These are phyloP conservation scores for Erpobdella octoculata DNA, from an alignment of 2,888 invertebrate species.

Conservation along the genomic window DNA sequence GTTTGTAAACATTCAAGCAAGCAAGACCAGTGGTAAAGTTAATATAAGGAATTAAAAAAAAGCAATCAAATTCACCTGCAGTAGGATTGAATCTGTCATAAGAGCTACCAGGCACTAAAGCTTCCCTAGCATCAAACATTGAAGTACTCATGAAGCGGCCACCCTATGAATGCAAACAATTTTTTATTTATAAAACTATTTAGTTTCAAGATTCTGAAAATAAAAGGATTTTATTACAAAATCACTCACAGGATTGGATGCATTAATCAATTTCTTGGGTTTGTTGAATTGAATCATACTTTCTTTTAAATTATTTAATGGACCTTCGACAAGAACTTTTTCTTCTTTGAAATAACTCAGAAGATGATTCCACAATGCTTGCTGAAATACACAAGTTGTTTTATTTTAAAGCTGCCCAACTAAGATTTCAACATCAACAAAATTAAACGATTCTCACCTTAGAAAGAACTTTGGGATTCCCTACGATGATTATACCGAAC, in stretches of 20 bases:
- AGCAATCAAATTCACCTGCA: slow-evolving; percentile 24
- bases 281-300: slow-evolving; percentile 93
- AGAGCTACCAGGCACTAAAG: slow-evolving; percentile 82
- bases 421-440: neutral
- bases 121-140: slow-evolving; percentile 92
- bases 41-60: no score
- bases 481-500: slow-evolving; percentile 93
- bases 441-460: slow-evolving; percentile 56
- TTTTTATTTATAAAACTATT: neutral
- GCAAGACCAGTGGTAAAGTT: no score
- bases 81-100: slow-evolving; percentile 65
- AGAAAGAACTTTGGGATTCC: slow-evolving; percentile 95
- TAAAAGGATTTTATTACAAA: slow-evolving; percentile 28
- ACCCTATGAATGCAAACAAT: slow-evolving; percentile 42
- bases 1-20: no score
- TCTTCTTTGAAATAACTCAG: slow-evolving; percentile 95
- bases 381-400: slow-evolving; percentile 52
- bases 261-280: slow-evolving; percentile 87
- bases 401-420: neutral
- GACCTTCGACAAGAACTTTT: slow-evolving; percentile 90
- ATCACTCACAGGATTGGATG: slow-evolving; percentile 73
- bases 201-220: neutral
- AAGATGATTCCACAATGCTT: slow-evolving; percentile 95
- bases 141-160: slow-evolving; percentile 93
- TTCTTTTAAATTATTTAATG: slow-evolving; percentile 89